A percentile compares a stretch with the other conserved stretches of the same genome.
Evolutionary conservation across 2,113 vertebrate genomes (phyloP).

Genomic region (Oncorhynchus nerka): DNA sequence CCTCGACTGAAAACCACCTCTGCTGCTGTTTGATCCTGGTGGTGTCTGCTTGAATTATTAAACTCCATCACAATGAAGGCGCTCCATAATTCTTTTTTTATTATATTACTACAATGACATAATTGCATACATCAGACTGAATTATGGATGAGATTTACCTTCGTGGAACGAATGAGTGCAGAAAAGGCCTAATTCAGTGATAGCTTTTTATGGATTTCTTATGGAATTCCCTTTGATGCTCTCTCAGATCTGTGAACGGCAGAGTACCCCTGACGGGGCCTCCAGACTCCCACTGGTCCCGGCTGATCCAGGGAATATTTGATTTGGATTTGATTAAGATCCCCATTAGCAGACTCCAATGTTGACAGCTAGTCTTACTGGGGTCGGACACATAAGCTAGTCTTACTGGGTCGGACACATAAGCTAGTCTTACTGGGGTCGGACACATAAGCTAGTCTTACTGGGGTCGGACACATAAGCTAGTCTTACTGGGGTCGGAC

Average conservation of each 20-base stretch:
- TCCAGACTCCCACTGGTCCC: neutral
- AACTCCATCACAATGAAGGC: slow-evolving; percentile 40
- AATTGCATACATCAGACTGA: slow-evolving; percentile 49
- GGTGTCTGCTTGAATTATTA: slow-evolving; percentile 49
- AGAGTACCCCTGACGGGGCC: neutral
- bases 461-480: too few relatives aligned
- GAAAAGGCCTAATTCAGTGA: neutral
- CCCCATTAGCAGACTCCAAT: too few relatives aligned
- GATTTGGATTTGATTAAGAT: neutral
- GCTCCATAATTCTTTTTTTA: slow-evolving; percentile 51
- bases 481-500: too few relatives aligned
- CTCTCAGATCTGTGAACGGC: neutral
- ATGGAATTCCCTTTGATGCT: neutral
- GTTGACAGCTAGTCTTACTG: too few relatives aligned
- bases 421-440: too few relatives aligned
- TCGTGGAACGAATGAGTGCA: neutral
- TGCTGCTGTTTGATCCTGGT: slow-evolving; percentile 28
- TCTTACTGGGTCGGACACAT: too few relatives aligned
- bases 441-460: too few relatives aligned
- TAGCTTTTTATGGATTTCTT: neutral
- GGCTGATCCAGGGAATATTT: too few relatives aligned
- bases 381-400: too few relatives aligned
- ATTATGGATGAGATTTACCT: slow-evolving; percentile 58
- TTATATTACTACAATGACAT: slow-evolving; percentile 53
- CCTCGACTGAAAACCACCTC: neutral